Evolutionary conservation across 2,888 invertebrate species (phyloP).

Genomic region (Drosophila acutilabella): DNA sequence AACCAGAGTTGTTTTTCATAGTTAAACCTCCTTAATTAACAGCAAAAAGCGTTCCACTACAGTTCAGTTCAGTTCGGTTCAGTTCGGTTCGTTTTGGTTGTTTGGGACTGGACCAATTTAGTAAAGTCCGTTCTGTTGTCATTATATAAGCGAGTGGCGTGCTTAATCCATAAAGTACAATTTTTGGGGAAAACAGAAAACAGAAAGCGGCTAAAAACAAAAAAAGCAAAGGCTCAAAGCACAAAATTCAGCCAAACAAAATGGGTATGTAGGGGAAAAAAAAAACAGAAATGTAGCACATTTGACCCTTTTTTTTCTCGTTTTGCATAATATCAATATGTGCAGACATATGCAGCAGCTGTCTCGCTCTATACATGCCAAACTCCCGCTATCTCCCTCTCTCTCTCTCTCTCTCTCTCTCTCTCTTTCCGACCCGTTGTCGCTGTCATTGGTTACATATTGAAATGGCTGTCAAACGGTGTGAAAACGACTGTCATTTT

Average conservation of each 20-base stretch:
- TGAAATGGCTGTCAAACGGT: slow-evolving; percentile 71
- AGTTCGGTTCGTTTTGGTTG: slow-evolving; percentile 10
- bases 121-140: slow-evolving; percentile 21
- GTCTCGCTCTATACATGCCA: slow-evolving; percentile 8
- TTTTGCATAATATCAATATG: slow-evolving; percentile 59
- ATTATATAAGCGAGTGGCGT: slow-evolving; percentile 57
- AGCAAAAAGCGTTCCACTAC: slow-evolving; percentile 36
- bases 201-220: not conserved
- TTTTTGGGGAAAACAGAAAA: slow-evolving; percentile 50
- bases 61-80: not conserved
- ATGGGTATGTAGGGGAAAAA: slow-evolving; percentile 14
- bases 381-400: not conserved
- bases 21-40: slow-evolving; percentile 64
- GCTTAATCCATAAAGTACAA: slow-evolving; percentile 74
- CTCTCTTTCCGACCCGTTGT: not conserved
- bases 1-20: slow-evolving; percentile 30
- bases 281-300: slow-evolving; percentile 47
- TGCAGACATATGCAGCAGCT: slow-evolving; percentile 44
- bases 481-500: slow-evolving; percentile 67
- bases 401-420: not conserved
- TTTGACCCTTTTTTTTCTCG: slow-evolving; percentile 71
- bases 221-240: slow-evolving; percentile 11
- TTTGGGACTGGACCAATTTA: slow-evolving; percentile 14
- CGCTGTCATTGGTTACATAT: slow-evolving; percentile 61
- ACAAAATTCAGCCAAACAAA: slow-evolving; percentile 25